Percentiles rank a stretch among this genome's conserved stretches.
Evolutionary conservation across 2,797 vertebrate species (phyloP).

Genomic region (Petrocephalus sullivani): DNA sequence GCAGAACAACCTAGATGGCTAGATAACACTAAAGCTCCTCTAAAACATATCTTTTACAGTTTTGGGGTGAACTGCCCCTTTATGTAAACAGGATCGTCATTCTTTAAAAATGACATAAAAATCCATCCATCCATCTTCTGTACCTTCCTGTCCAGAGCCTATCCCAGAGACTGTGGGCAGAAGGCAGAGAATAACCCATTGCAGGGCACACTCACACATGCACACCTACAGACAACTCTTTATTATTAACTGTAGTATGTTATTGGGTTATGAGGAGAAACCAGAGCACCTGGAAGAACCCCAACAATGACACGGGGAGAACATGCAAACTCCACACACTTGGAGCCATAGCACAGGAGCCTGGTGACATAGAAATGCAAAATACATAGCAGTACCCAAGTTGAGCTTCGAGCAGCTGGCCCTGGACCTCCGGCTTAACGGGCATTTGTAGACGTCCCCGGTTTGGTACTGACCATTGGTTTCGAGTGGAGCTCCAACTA

Average conservation of each 20-base stretch:
- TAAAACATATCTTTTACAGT: background rate
- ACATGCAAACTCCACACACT: background rate
- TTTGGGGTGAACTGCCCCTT: background rate
- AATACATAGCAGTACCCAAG: slow-evolving; percentile 67
- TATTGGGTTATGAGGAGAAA: background rate
- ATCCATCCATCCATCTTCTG: too few relatives aligned
- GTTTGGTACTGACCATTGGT: slow-evolving; percentile 88
- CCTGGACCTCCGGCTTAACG: slow-evolving; percentile 64
- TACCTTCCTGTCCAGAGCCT: too few relatives aligned
- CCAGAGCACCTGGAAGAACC: background rate
- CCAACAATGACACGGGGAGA: background rate
- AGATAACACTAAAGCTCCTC: background rate
- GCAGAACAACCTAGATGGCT: background rate
- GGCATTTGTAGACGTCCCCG: slow-evolving; percentile 91
- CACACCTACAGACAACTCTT: background rate
- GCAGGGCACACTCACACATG: background rate
- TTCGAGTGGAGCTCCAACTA: slow-evolving; percentile 92
- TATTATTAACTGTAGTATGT: background rate
- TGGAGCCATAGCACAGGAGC: background rate
- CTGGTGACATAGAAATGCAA: background rate
- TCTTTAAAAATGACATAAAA: background rate
- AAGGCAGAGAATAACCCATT: too few relatives aligned
- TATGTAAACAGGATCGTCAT: background rate
- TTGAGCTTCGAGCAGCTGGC: slow-evolving; percentile 90
- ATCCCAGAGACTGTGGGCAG: too few relatives aligned